These are phyloP conservation scores for Chaetops frenatus DNA, from an alignment of 2,113 vertebrate genomes.

Conservation along the genomic window DNA sequence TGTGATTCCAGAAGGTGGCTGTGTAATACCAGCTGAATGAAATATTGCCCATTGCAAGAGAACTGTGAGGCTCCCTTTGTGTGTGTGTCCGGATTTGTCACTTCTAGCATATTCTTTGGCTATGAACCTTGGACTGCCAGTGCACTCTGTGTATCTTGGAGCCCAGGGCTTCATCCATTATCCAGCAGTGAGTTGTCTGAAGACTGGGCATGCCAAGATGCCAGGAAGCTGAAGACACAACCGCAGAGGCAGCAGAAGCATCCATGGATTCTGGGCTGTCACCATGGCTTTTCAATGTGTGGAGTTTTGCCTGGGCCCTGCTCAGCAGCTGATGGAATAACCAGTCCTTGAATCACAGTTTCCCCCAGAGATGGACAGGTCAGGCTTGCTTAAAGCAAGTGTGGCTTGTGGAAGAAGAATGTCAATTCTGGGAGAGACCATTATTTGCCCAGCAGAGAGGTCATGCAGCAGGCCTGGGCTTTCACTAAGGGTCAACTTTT, in stretches of 20 bases:
- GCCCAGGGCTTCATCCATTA: neutral
- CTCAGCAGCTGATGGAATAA: neutral
- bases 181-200: neutral
- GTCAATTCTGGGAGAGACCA: neutral
- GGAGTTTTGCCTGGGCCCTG: neutral
- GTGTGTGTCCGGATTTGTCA: neutral
- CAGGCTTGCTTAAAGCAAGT: neutral
- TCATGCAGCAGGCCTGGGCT: neutral
- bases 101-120: conserved; percentile 2
- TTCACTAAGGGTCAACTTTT: neutral
- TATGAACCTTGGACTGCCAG: neutral
- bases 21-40: conserved; percentile 1
- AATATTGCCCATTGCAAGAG: neutral
- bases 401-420: neutral
- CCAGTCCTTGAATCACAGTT: neutral
- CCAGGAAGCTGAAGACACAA: neutral
- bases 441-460: neutral
- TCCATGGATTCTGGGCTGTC: neutral
- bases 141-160: neutral
- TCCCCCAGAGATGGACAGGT: neutral
- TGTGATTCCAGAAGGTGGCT: conserved; percentile 44
- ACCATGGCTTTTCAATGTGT: neutral
- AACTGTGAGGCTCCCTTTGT: neutral
- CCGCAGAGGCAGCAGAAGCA: neutral
- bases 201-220: neutral